Evolutionary conservation across 2,888 invertebrate species (phyloP), one percentile per base, ranked within the genome.

Genomic region (Liodrosophila aerea): DNA sequence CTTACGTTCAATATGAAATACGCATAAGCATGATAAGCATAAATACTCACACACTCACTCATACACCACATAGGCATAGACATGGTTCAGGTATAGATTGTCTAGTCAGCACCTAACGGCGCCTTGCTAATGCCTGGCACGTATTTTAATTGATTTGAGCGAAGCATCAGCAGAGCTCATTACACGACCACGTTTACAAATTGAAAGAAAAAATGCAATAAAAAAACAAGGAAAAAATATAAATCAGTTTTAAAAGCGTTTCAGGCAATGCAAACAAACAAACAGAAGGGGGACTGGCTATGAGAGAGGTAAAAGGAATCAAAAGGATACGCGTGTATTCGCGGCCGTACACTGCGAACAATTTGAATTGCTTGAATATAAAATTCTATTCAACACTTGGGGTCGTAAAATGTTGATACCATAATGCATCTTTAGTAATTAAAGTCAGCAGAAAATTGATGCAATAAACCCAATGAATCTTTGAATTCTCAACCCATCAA

Each of bases 141-240:
- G 88, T 87, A 85, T 87, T 86, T 88, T 88, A 87, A 87, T 87
- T 87, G 88, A 88, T 87, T 86, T 84, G 72, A 69, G 68, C 37
- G 52, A 61, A n/a, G 41, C 44, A 45, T 56, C 46, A 62, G 44
- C 41, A 65, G 44, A 54, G 71, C 75, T 71, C 67, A 64, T 71
- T 74, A 66, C 61, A 60, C 46, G 45, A 49, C 18, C 37, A 39
- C 41, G 50, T 39, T 43, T 30, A 50, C 22, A 46, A 16, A 27
- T 0, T 16, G 18, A 29, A 22, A 37, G 16, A 36, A 40, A 31
- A 60, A 34, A 47, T 4, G 16, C 34, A 36, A 36, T 34, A n/a
- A n/a, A n/a, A n/a, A n/a, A n/a, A n/a, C n/a, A n/a, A n/a, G n/a
- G n/a, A n/a, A n/a, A n/a, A n/a, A n/a, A n/a, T n/a, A n/a, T n/a